Evolutionary conservation across 2,888 invertebrate genomes (phyloP), one percentile per base, ranked within the genome.

Genomic region (Unio delphinus): DNA sequence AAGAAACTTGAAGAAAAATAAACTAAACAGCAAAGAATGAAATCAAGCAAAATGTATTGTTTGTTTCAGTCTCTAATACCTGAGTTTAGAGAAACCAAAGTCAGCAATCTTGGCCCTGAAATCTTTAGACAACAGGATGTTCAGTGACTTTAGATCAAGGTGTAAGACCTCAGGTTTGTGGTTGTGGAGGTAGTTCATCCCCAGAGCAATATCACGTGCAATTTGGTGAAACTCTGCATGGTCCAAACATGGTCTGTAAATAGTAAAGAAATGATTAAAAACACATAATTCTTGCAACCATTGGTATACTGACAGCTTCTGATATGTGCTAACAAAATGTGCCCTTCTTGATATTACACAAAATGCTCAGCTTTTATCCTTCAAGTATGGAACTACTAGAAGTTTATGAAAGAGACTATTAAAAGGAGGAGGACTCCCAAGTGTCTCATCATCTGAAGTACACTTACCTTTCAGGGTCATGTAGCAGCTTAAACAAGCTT

Each of bases 11-110:
- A 45, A 45, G 45, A 45, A 45, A 45, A 45, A 45, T 15, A 45
- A 45, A 45, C 8, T 45, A 45, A 45, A 45, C 3, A 45, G 45
- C 15, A 45, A 15, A 23, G 23, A 23, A 28, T 64, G 64, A 54
- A 64, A n/a, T 55, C 3, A n/a, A n/a, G 4, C 26, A n/a, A 26
- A 45, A 45, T 45, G 15, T 15, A 45, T 45, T 45, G 45, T 59
- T 11, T 59, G 3, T 45, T 45, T 45, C 34, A 34, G 34, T 34
- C 34, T 34, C 45, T 55, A 20, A 64, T 77, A 87, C 88, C 85
- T 86, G 60, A 88, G 79, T 77, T 88, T 87, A 8, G 89, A 88
- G 72, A 89, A 88, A n/a, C 89, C 89, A 81, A 88, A 87, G 69
- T 88, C 89, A 15, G 87, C 86, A 62, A 89, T 86, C 71, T 88